Evolutionary conservation across 1,140 invertebrate species (phyloP).

Genomic region (Reticulitermes speratus): DNA sequence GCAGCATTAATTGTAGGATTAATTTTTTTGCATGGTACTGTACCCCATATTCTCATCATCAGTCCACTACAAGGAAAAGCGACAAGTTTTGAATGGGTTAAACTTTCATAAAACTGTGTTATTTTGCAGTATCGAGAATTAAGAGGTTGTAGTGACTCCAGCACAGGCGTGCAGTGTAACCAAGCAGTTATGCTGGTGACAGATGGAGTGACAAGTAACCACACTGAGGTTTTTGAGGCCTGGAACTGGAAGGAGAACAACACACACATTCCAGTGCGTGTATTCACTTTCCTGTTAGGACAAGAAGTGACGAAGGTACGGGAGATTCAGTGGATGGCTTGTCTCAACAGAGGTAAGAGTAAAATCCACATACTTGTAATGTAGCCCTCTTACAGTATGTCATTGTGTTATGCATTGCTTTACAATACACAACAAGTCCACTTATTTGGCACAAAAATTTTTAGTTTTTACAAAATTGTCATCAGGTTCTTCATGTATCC

Average conservation of each 20-base stretch:
- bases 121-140: constrained; percentile 21
- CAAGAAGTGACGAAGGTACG: constrained; percentile 89
- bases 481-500: no score
- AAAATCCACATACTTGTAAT: not conserved
- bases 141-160: constrained; percentile 35
- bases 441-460: not conserved
- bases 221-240: constrained; percentile 80
- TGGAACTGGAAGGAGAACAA: constrained; percentile 75
- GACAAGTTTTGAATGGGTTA: no score
- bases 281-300: constrained; percentile 97
- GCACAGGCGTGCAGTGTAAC: constrained; percentile 71
- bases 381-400: no score
- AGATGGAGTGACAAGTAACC: constrained; percentile 91
- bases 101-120: no score
- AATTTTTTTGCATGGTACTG: no score
- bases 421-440: not conserved
- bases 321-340: constrained; percentile 95
- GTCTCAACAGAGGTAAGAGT: constrained; percentile 79
- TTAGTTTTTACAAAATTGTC: no score
- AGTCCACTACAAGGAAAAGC: no score
- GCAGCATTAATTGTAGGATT: no score
- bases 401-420: not conserved
- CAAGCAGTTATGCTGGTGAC: constrained; percentile 99
- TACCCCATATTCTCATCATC: no score
- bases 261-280: constrained; percentile 74